These are phyloP conservation scores for Sphaeramia orbicularis DNA, from an alignment of 2,797 vertebrate genomes.

Conservation along the genomic window DNA sequence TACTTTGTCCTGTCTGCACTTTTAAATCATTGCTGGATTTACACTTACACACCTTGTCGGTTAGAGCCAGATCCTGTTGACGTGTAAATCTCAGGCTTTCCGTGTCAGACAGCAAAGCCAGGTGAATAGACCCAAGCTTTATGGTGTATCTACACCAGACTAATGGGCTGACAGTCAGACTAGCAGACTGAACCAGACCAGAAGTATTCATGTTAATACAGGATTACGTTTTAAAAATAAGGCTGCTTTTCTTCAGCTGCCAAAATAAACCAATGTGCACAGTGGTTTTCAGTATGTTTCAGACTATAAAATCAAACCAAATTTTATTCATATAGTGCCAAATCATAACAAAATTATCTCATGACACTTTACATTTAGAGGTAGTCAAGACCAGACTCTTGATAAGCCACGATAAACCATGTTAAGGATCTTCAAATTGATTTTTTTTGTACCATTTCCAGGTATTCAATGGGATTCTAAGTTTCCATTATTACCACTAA, in stretches of 20 bases:
- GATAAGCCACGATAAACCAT: no score
- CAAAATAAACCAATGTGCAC: neutral
- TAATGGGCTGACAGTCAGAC: constrained; percentile 25
- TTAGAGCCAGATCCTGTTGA: constrained; percentile 33
- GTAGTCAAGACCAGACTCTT: no score
- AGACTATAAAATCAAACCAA: neutral
- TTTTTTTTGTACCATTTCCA: constrained; percentile 5
- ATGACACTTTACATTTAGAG: no score
- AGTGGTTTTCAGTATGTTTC: neutral
- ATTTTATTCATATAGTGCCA: no score
- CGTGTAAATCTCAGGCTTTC: constrained; percentile 70
- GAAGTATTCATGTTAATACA: constrained; percentile 13
- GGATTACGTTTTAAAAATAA: constrained; percentile 16
- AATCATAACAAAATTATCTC: no score
- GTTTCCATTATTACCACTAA: constrained; percentile 23
- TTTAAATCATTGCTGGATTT: constrained; percentile 50
- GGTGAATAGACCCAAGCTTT: constrained; percentile 31
- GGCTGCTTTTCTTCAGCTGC: constrained; percentile 19
- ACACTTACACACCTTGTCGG: constrained; percentile 1
- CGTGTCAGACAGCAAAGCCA: constrained; percentile 49
- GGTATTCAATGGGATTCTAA: constrained; percentile 23
- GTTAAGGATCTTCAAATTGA: constrained; percentile 4
- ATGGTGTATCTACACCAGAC: constrained; percentile 15
- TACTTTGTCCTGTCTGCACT: constrained; percentile 28
- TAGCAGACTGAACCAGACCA: constrained; percentile 17